phyloP scores from a whole-genome alignment of 2,797 vertebrate species.

The Orientallactaga sibirica region DNA sequence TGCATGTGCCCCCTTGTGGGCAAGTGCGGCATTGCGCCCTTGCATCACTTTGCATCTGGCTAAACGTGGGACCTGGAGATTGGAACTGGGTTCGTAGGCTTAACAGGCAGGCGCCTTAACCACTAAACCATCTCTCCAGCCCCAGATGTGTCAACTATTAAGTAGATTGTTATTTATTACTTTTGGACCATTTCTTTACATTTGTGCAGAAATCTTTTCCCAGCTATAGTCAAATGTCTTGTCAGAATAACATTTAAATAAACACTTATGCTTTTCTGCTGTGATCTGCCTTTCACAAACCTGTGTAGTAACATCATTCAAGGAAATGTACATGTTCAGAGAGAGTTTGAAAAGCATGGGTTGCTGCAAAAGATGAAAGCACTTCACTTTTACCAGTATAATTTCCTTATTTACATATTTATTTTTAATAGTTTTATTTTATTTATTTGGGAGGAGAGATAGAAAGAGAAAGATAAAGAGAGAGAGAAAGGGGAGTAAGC shows the following conservation, averaged over 20 bases:
- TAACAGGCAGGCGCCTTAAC: too few species aligned
- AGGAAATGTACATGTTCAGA: conserved; percentile 17
- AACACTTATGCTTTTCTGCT: background rate
- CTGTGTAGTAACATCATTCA: background rate
- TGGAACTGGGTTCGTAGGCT: too few species aligned
- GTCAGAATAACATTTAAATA: background rate
- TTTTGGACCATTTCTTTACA: conserved; percentile 47
- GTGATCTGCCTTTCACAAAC: conserved; percentile 2
- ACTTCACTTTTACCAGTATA: background rate
- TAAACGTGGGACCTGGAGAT: too few species aligned
- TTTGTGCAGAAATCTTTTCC: conserved; percentile 48
- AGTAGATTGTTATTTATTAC: conserved; percentile 10
- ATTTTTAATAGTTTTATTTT: too few species aligned
- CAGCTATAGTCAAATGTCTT: background rate
- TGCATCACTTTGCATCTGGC: too few species aligned
- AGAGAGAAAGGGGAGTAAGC: too few species aligned
- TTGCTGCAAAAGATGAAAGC: conserved; percentile 12
- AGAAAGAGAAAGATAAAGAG: too few species aligned
- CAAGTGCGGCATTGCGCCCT: too few species aligned
- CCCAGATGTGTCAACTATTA: background rate
- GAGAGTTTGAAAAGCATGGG: background rate
- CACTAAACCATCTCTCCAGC: too few species aligned
- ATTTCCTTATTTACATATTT: too few species aligned
- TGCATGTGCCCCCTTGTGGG: too few species aligned
- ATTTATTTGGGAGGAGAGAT: too few species aligned